Percentiles rank a stretch among this genome's conserved stretches.
These are phyloP conservation scores for Lepidotrigona ventralis DNA, from an alignment of 1,140 invertebrate genomes.

Conservation along the genomic window DNA sequence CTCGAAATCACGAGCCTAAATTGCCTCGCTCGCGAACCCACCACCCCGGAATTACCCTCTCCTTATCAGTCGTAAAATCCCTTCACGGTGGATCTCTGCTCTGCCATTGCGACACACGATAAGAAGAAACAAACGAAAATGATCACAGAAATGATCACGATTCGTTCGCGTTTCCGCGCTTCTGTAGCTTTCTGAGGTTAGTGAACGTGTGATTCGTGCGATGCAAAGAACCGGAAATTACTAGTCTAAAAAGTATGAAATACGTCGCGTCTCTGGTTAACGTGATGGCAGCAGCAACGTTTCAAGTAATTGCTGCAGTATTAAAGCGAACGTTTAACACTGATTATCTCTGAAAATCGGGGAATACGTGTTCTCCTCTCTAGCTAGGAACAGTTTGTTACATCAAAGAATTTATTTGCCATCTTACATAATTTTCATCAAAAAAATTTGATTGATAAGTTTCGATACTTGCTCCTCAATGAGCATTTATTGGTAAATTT, in stretches of 20 bases:
- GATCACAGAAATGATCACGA: not conserved
- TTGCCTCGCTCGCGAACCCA: not conserved
- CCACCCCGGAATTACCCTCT: not conserved
- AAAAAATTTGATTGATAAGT: too few relatives aligned
- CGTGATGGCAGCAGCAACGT: not conserved
- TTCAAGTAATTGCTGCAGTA: not conserved
- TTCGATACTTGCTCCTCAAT: too few relatives aligned
- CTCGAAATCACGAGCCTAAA: constrained; percentile 11
- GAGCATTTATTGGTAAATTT: too few relatives aligned
- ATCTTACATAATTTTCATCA: too few relatives aligned
- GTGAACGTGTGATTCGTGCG: not conserved
- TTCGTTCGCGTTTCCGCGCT: not conserved
- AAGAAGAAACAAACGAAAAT: constrained; percentile 33
- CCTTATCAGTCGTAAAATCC: constrained; percentile 23
- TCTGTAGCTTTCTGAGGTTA: not conserved
- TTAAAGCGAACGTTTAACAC: not conserved
- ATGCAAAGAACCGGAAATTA: not conserved
- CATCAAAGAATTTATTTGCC: too few relatives aligned
- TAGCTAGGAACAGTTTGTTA: too few relatives aligned
- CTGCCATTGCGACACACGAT: not conserved
- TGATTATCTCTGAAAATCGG: too few relatives aligned
- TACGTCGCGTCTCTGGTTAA: not conserved
- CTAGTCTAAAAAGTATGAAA: not conserved
- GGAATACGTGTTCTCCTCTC: too few relatives aligned
- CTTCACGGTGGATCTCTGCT: not conserved